Percentiles rank a stretch among this genome's conserved stretches.
Conservation (phyloP, 1,140 invertebrate species). For the Callitettix versicolor region DNA sequence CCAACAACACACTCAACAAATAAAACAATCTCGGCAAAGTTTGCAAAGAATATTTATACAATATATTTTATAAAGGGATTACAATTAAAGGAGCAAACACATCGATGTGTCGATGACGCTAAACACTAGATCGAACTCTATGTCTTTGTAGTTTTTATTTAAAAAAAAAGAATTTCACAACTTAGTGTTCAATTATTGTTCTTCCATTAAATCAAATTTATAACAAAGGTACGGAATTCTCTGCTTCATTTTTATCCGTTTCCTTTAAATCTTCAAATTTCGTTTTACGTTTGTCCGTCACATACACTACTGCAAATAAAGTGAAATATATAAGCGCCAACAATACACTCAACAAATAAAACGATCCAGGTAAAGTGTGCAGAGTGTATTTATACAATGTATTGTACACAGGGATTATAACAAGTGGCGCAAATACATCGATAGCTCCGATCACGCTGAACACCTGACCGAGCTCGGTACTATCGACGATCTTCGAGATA, state of each 20-base stretch:
- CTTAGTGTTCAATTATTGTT: too few species aligned
- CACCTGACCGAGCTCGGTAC: slow-evolving; percentile 16
- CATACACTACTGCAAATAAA: slow-evolving; percentile 6
- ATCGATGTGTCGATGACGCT: slow-evolving; percentile 19
- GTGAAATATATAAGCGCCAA: slow-evolving; percentile 15
- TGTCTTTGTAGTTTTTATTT: too few species aligned
- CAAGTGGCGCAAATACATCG: slow-evolving; percentile 19
- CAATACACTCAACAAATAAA: slow-evolving; percentile 18
- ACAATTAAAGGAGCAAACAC: slow-evolving; percentile 18
- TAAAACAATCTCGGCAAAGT: slow-evolving; percentile 19
- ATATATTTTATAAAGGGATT: slow-evolving; percentile 20
- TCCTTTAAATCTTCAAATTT: too few species aligned
- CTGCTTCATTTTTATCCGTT: too few species aligned
- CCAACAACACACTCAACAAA: slow-evolving; percentile 15
- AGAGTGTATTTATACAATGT: slow-evolving; percentile 19
- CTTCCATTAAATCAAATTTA: too few species aligned
- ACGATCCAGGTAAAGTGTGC: slow-evolving; percentile 16
- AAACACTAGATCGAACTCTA: slow-evolving; percentile 16
- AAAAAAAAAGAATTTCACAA: too few species aligned
- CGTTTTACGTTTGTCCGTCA: too few species aligned
- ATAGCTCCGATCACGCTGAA: slow-evolving; percentile 15
- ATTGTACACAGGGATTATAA: slow-evolving; percentile 22
- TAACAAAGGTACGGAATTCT: too few species aligned
- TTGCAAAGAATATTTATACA: slow-evolving; percentile 20
- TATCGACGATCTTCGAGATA: slow-evolving; percentile 21